Percentiles rank a stretch among this genome's conserved stretches.
Evolutionary conservation across 92 coral and sea anemone genomes (phyloP).

Genomic region (Zoanthus sansibaricus): DNA sequence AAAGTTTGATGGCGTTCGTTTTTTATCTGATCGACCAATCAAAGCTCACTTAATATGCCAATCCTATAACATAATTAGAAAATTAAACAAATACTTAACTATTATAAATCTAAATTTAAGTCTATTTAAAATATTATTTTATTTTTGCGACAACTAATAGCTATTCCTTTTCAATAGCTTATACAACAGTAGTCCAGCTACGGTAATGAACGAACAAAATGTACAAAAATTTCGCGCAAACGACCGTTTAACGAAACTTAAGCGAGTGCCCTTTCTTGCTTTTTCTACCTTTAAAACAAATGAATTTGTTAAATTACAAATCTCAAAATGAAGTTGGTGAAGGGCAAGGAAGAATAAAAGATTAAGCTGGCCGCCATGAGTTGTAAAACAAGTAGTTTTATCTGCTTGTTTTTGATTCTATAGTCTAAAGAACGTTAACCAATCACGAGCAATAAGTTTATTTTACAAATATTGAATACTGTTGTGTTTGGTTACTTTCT

Average conservation of each 20-base stretch:
- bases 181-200: background rate
- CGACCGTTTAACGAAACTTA: background rate
- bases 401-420: background rate
- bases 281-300: background rate
- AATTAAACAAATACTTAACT: no score
- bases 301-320: background rate
- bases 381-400: background rate
- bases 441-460: no score
- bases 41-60: no score
- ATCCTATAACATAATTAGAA: no score
- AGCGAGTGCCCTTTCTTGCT: background rate
- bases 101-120: no score
- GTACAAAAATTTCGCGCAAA: background rate
- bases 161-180: no score
- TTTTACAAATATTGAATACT: no score
- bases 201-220: background rate
- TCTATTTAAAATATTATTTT: no score
- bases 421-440: background rate
- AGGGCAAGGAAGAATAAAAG: slow-evolving; percentile 19
- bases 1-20: no score
- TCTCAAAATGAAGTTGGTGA: slow-evolving; percentile 28
- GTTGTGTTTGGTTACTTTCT: no score
- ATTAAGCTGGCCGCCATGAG: background rate
- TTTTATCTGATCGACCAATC: no score
- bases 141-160: no score